Base-by-base conservation (phyloP, 2,888 invertebrate genomes). In the Theretra japonica region DNA sequence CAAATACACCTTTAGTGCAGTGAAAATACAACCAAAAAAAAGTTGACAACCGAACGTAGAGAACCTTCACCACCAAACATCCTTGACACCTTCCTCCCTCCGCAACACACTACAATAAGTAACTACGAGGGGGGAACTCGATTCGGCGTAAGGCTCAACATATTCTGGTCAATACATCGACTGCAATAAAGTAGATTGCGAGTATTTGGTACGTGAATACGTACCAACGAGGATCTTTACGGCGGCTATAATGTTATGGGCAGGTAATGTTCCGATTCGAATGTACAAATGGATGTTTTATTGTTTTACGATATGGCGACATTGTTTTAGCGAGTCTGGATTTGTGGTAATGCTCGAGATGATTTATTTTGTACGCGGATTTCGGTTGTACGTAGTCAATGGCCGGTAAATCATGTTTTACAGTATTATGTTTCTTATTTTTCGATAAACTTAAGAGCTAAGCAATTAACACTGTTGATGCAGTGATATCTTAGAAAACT, bases 121-220 rank as follows among this genome's bases (percentile, higher is more conserved):
- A 71, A 72, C 74, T 73, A 72, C 58, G 77, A 75, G 72, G 76
- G 76, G 68, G 70, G 69, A 68, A 75, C 70, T 72, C 73, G 78
- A 75, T 56, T 74, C 71, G 76, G 81, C 76, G 79, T 79, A 83
- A 79, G 79, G 89, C 74, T 87, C 91, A 73, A 68, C 58, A 72
- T 72, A 74, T 73, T 69, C 76, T 88, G 89, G 90, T 75, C 77
- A 81, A 79, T 85, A 88, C 87, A 86, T 86, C 79, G 86, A 81
- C 84, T 90, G 92, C 90, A 91, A 93, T 93, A 94, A 94, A 92
- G 88, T 90, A 93, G 93, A 93, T 93, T 91, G 92, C 89, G 85
- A 90, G 86, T 92, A 93, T 92, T 93, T 91, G 92, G 89, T 90
- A 88, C 90, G 89, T 88, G 92, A 90, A 90, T 90, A 90, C 86